A percentile compares a stretch with the other conserved stretches of the same genome.
Conservation (phyloP, 2,888 invertebrate species). For the Latrodectus elegans region DNA sequence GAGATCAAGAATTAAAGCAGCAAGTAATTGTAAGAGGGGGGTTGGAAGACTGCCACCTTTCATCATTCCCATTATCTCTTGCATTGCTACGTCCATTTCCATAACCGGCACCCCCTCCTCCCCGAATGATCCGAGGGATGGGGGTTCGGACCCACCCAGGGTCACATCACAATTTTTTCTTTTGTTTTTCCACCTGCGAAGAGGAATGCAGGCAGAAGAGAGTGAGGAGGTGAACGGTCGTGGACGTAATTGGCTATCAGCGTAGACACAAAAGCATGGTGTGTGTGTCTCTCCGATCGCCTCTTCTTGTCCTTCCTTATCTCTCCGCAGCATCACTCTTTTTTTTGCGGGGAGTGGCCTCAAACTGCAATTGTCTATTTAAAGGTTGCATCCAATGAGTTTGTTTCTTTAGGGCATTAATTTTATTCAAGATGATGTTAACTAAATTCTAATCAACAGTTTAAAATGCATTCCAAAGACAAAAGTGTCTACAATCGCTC, state of each 20-base stretch:
- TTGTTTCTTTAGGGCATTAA: no score
- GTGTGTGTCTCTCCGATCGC: conserved; percentile 26
- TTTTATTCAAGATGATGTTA: no score
- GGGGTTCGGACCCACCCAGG: conserved; percentile 35
- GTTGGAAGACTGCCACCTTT: conserved; percentile 45
- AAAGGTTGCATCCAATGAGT: no score
- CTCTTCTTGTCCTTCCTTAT: conserved; percentile 48
- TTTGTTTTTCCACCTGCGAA: conserved; percentile 39
- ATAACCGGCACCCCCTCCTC: conserved; percentile 27
- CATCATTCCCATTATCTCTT: conserved; percentile 45
- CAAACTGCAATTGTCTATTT: no score
- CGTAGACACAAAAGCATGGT: conserved; percentile 50
- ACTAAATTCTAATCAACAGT: no score
- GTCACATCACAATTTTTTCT: conserved; percentile 1
- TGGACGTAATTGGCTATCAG: conserved; percentile 58
- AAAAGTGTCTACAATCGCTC: no score
- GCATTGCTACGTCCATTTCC: conserved; percentile 30
- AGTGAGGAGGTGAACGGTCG: conserved; percentile 41
- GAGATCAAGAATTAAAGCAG: conserved; percentile 34
- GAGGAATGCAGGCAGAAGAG: conserved; percentile 21
- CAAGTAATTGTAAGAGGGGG: conserved; percentile 24
- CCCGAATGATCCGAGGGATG: background rate
- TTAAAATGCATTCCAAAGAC: no score
- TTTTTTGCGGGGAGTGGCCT: background rate
- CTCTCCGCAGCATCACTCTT: conserved; percentile 26